A percentile compares a stretch with the other conserved stretches of the same genome.
phyloP scores from a whole-genome alignment of 2,113 vertebrate genomes.

The Otus sunia region DNA sequence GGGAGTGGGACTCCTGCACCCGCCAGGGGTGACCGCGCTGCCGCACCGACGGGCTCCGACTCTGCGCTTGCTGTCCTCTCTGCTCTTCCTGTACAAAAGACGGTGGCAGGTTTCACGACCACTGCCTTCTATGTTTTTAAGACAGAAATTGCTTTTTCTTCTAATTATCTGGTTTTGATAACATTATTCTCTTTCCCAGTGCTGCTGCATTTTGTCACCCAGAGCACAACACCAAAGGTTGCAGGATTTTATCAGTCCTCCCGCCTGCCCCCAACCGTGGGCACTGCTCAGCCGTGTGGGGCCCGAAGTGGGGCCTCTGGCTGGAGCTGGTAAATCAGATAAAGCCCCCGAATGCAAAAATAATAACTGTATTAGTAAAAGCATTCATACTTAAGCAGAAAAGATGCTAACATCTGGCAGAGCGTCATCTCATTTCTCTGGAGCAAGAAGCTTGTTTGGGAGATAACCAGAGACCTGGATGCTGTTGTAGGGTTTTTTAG shows the following conservation, averaged over 20 bases:
- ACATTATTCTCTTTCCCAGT: not conserved
- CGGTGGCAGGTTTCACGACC: slow-evolving; percentile 5
- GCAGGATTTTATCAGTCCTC: not conserved
- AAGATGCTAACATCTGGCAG: not conserved
- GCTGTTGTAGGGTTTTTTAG: not conserved
- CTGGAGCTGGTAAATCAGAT: not conserved
- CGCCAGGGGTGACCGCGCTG: not conserved
- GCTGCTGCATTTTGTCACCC: not conserved
- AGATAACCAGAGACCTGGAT: not conserved
- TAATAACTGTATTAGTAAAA: not conserved
- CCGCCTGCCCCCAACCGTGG: not conserved
- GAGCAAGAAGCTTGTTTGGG: not conserved
- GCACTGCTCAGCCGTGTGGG: not conserved
- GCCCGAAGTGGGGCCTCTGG: not conserved
- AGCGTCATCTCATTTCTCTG: not conserved
- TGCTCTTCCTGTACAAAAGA: slow-evolving; percentile 17
- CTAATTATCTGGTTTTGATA: slow-evolving; percentile 42
- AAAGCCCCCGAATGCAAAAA: not conserved
- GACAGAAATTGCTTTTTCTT: slow-evolving; percentile 44
- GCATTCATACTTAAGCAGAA: not conserved
- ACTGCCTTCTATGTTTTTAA: not conserved
- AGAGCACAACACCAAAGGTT: not conserved
- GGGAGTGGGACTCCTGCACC: not conserved
- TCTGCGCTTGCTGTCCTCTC: not conserved
- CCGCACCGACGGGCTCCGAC: not conserved